phyloP scores from a whole-genome alignment of 2,888 invertebrate species.

The Argynnis bischoffii region DNA sequence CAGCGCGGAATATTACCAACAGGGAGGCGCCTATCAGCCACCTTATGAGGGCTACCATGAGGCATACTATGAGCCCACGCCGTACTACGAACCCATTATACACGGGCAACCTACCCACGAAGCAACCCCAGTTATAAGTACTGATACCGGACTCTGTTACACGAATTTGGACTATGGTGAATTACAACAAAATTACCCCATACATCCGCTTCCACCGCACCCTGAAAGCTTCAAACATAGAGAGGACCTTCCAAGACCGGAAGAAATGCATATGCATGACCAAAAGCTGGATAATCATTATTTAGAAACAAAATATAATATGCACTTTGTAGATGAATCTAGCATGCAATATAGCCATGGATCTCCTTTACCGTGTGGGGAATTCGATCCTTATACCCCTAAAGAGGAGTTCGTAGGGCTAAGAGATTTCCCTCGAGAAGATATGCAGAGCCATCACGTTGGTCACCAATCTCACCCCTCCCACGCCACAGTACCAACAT shows the following conservation, averaged over 20 bases:
- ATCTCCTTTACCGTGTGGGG: constrained; percentile 79
- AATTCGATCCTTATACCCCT: constrained; percentile 83
- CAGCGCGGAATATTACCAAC: constrained; percentile 79
- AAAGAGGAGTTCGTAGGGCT: constrained; percentile 83
- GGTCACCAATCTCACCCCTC: constrained; percentile 72
- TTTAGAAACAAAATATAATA: constrained; percentile 79
- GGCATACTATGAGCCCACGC: constrained; percentile 73
- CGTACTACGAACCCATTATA: constrained; percentile 78
- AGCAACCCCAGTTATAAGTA: constrained; percentile 88
- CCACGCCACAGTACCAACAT: constrained; percentile 90
- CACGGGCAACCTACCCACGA: constrained; percentile 70
- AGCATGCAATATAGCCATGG: constrained; percentile 70
- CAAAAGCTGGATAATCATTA: constrained; percentile 76
- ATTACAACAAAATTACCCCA: constrained; percentile 74
- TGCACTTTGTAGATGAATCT: constrained; percentile 75
- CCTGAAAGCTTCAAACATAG: constrained; percentile 77
- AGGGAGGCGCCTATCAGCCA: constrained; percentile 71
- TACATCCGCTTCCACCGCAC: constrained; percentile 80
- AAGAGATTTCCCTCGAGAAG: constrained; percentile 63
- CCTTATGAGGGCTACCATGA: constrained; percentile 75
- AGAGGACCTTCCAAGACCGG: constrained; percentile 82
- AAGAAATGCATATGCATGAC: constrained; percentile 71
- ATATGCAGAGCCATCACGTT: constrained; percentile 64
- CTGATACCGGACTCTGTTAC: constrained; percentile 93
- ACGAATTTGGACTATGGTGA: constrained; percentile 92